These are phyloP conservation scores for Pseudotriccus pelzelni DNA, from an alignment of 2,797 vertebrate species.

Conservation along the genomic window DNA sequence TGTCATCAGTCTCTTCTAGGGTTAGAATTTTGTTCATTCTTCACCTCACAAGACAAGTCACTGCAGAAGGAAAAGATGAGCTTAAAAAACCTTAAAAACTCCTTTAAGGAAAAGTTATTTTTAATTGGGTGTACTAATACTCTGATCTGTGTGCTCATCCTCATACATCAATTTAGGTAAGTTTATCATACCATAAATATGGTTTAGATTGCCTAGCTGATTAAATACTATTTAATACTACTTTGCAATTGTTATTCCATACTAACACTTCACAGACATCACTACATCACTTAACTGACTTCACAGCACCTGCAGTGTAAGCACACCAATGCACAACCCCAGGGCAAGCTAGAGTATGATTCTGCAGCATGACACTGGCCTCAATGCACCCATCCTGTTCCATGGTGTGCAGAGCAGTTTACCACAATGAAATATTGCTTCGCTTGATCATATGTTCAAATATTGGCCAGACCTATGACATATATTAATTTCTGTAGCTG, in stretches of 20 bases:
- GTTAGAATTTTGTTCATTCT: neutral
- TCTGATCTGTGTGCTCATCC: neutral
- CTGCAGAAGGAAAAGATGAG: neutral
- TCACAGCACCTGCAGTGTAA: neutral
- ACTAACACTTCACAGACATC: neutral
- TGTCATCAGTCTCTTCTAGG: neutral
- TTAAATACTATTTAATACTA: neutral
- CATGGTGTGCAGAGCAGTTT: accelerated
- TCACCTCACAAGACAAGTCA: neutral
- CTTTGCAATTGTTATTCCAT: neutral
- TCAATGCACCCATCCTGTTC: neutral
- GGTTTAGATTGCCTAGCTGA: neutral
- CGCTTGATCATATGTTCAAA: neutral
- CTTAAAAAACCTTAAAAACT: neutral
- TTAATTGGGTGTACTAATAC: neutral
- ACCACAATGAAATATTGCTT: neutral
- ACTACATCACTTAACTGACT: neutral
- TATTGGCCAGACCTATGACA: neutral
- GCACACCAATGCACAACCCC: neutral
- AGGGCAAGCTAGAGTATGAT: neutral
- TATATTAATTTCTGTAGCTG: neutral
- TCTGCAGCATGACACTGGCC: neutral
- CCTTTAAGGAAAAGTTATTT: neutral
- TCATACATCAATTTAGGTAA: neutral
- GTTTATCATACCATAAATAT: neutral